These are phyloP conservation scores for Coracopsis vasa DNA, from an alignment of 2,113 vertebrate species.

Conservation along the genomic window DNA sequence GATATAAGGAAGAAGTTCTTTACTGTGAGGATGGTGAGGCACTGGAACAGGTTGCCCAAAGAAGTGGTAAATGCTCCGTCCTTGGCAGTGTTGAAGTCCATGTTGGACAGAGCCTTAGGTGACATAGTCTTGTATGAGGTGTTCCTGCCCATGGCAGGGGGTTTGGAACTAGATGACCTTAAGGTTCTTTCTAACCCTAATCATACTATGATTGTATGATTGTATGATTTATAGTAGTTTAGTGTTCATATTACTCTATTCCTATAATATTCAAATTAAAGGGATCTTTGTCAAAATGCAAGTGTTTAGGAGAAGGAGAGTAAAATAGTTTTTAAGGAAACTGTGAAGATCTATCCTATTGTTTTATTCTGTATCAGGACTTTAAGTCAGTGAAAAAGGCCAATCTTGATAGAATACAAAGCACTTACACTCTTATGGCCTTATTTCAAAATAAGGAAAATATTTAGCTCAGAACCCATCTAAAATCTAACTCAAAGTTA, in stretches of 20 bases:
- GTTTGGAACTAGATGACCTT: background rate
- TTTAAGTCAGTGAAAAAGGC: background rate
- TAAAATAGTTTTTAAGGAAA: background rate
- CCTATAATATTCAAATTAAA: background rate
- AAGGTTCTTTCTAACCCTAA: background rate
- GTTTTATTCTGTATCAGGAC: background rate
- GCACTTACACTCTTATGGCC: accelerated
- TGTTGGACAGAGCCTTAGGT: background rate
- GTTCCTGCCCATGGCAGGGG: background rate
- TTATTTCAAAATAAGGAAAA: background rate
- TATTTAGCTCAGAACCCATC: background rate
- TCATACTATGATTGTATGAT: background rate
- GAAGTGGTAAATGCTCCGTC: background rate
- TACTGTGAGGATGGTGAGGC: background rate
- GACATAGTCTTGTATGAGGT: background rate
- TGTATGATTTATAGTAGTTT: background rate
- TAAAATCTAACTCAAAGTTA: background rate
- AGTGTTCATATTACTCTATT: background rate
- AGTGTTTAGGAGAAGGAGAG: background rate
- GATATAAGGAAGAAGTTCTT: background rate
- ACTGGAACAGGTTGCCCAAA: background rate
- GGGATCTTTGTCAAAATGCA: background rate
- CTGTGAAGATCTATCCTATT: background rate
- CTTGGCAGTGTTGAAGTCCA: background rate
- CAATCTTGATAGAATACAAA: background rate